Percentiles rank a stretch among this genome's conserved stretches.
These are phyloP conservation scores for Apodemia zela DNA, from an alignment of 2,888 invertebrate species.

Conservation along the genomic window DNA sequence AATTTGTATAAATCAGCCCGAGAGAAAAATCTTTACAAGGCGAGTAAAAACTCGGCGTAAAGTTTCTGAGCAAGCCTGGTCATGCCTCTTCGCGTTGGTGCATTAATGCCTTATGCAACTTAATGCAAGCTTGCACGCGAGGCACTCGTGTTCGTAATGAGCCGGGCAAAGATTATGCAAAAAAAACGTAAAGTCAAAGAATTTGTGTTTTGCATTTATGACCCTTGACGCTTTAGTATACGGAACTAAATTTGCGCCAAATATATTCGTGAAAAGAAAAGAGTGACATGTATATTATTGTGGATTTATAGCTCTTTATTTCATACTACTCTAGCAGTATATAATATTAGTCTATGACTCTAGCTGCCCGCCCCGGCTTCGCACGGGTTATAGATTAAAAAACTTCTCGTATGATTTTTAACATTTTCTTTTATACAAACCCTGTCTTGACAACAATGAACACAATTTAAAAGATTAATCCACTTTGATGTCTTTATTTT, in stretches of 20 bases:
- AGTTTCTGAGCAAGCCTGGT: slow-evolving; percentile 39
- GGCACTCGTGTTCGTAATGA: slow-evolving; percentile 50
- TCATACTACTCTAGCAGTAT: no score
- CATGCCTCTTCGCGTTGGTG: slow-evolving; percentile 56
- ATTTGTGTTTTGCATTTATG: slow-evolving; percentile 10
- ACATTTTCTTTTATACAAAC: no score
- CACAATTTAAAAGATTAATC: no score
- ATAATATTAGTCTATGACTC: no score
- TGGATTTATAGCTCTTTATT: no score
- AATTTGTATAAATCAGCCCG: slow-evolving; percentile 46
- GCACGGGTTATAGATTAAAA: no score
- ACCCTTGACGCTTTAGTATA: not conserved
- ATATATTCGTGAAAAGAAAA: not conserved
- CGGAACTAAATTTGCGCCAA: not conserved
- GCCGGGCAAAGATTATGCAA: slow-evolving; percentile 41
- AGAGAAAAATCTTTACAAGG: slow-evolving; percentile 30
- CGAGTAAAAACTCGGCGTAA: slow-evolving; percentile 34
- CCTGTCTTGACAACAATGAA: no score
- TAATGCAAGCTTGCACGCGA: slow-evolving; percentile 63
- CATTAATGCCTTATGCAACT: slow-evolving; percentile 67
- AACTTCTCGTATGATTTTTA: no score
- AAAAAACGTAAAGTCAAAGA: slow-evolving; percentile 17
- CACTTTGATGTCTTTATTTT: no score
- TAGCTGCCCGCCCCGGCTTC: no score
- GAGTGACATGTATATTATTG: not conserved